Evolutionary conservation across 2,113 vertebrate genomes (phyloP), one percentile per base, ranked within the genome.

Genomic region (Microcebus murinus): DNA sequence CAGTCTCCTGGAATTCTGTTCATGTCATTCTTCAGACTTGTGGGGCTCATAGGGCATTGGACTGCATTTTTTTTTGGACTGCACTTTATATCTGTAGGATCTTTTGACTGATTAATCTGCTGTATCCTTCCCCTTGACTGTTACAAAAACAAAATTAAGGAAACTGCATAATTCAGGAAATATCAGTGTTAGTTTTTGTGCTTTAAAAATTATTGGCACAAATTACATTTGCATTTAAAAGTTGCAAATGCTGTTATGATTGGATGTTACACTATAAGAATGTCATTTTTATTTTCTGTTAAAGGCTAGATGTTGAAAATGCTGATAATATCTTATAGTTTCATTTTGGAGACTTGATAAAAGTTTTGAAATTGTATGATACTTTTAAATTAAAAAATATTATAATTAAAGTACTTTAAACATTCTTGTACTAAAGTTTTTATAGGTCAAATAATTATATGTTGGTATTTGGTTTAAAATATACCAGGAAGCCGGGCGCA

Each of bases 191-290:
- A 67, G 21, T 90, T 83, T 73, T 61, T 83, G 10, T 96, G 48
- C 50, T 95, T 96, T 80, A 90, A 95, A 91, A 96, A 70, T 87
- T 90, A 61, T 82, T 87, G 50, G 36, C 25, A 45, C 5, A 91
- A 59, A 48, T 95, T 87, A 48, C 8, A 7, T 50, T 89, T 93
- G 31, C 15, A 73, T 91, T 34, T 82, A 85, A 45, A 55, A 61
- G 59, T 92, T 96, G n/a, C 20, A 97, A 31, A 36, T 79, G 42
- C n/a, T 94, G 6, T 85, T 94, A 52, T 11, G 23, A 45, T 94
- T 84, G 57, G 65, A 31, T 94, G 29, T 90, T 94, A 45, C 2
- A 39, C 29, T 94, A 1, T 9, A 89, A 18, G 39, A 52, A 82
- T 74, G 34, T 59, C 50, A 82, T 3, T 39, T 70, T 90, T 34